Conservation (phyloP, 1,140 invertebrate species). For the Gryllus bimaculatus region DNA sequence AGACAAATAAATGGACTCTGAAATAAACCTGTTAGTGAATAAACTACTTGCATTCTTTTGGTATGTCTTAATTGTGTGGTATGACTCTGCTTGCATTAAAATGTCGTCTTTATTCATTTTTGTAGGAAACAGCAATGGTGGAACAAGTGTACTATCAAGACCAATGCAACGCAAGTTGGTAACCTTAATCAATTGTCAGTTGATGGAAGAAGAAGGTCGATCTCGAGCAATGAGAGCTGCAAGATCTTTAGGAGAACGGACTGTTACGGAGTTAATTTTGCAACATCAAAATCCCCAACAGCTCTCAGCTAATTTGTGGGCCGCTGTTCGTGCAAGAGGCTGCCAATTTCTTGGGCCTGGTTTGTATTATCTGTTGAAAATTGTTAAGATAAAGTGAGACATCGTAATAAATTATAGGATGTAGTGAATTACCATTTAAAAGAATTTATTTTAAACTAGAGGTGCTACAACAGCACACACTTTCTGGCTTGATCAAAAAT, state of each 20-base stretch:
- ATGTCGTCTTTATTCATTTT: neutral
- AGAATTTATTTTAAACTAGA: too few relatives aligned
- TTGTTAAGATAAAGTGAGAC: too few relatives aligned
- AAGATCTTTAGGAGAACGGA: conserved; percentile 84
- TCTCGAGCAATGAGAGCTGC: conserved; percentile 73
- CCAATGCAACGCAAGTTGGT: conserved; percentile 95
- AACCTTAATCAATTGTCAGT: conserved; percentile 82
- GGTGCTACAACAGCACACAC: too few relatives aligned
- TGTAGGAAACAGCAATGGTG: conserved; percentile 31
- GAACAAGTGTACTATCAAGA: conserved; percentile 56
- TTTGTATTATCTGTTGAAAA: conserved; percentile 30
- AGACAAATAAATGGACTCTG: too few relatives aligned
- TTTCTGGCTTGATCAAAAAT: too few relatives aligned
- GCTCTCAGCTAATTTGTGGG: conserved; percentile 89
- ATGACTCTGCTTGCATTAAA: neutral
- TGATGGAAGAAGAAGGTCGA: conserved; percentile 79
- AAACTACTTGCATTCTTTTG: too few relatives aligned
- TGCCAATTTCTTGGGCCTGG: conserved; percentile 98
- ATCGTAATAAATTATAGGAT: too few relatives aligned
- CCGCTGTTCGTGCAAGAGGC: conserved; percentile 87
- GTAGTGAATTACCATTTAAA: too few relatives aligned
- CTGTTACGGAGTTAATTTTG: conserved; percentile 88
- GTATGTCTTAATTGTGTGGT: too few relatives aligned
- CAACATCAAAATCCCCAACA: conserved; percentile 91
- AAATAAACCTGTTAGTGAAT: too few relatives aligned